Evolutionary conservation across 64 coral and sea anemone species (phyloP).

Genomic region (Pocillopora verrucosa): DNA sequence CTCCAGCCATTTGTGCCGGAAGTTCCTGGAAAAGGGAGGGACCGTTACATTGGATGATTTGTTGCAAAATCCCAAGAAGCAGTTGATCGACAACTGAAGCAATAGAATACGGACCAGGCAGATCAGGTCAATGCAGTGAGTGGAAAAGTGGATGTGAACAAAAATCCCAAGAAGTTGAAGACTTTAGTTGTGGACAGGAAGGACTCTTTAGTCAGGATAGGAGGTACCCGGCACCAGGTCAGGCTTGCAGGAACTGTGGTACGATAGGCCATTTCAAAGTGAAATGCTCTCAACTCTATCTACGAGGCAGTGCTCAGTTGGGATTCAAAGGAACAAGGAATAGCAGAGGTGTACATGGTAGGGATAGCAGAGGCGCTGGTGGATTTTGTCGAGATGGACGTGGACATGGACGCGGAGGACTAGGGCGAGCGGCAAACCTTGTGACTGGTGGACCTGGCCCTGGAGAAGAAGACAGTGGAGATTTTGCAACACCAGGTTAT

Average conservation of each 20-base stretch:
- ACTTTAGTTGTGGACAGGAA: background rate
- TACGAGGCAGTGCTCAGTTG: background rate
- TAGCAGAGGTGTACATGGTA: background rate
- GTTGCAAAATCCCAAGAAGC: conserved; percentile 15
- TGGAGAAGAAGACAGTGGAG: background rate
- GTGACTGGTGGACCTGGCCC: background rate
- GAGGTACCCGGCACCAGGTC: background rate
- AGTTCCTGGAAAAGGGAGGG: background rate
- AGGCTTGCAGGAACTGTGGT: background rate
- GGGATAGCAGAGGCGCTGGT: background rate
- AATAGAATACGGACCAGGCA: background rate
- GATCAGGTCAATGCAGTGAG: background rate
- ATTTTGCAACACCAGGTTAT: too few species aligned
- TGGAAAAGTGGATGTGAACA: background rate
- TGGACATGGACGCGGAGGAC: background rate
- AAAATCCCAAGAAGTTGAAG: too few species aligned
- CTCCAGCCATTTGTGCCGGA: background rate
- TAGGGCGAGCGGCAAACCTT: background rate
- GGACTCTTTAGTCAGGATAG: background rate
- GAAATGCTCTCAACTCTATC: background rate
- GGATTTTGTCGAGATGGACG: background rate
- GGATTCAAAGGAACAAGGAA: background rate
- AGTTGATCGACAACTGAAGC: background rate
- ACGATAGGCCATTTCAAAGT: background rate
- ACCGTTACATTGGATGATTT: conserved; percentile 1